Evolutionary conservation across 2,888 invertebrate species (phyloP).

Genomic region (Nasonia oneida): DNA sequence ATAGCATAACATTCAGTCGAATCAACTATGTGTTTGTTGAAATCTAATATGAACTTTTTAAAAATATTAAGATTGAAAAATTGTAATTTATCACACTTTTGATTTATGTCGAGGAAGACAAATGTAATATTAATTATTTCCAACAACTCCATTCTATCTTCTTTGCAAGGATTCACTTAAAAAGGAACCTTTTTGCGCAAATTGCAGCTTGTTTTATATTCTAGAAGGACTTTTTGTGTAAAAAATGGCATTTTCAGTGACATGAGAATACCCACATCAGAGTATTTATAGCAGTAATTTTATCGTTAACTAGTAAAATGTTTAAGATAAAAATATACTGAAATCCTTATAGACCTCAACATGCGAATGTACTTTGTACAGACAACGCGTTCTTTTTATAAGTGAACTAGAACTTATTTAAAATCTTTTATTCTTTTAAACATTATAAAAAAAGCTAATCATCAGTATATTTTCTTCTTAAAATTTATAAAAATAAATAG

Average conservation of each 20-base stretch:
- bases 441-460: not conserved
- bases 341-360: not conserved
- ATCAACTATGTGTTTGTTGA: not conserved
- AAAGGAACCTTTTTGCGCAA: not conserved
- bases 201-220: not conserved
- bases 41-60: not conserved
- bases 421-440: not conserved
- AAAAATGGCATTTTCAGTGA: not conserved
- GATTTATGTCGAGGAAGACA: not conserved
- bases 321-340: constrained; percentile 9
- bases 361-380: not conserved
- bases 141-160: not conserved
- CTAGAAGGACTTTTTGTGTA: not conserved
- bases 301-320: not conserved
- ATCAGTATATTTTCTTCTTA: constrained; percentile 1
- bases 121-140: not conserved
- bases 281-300: constrained; percentile 2
- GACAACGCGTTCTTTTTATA: not conserved
- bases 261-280: not conserved
- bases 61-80: not conserved
- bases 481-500: constrained; percentile 20
- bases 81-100: not conserved
- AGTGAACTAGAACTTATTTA: not conserved
- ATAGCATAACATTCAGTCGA: constrained; percentile 23
- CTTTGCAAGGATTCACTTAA: not conserved